Conservation (phyloP, 2,113 vertebrate species). For the cat (Felis catus) region DNA sequence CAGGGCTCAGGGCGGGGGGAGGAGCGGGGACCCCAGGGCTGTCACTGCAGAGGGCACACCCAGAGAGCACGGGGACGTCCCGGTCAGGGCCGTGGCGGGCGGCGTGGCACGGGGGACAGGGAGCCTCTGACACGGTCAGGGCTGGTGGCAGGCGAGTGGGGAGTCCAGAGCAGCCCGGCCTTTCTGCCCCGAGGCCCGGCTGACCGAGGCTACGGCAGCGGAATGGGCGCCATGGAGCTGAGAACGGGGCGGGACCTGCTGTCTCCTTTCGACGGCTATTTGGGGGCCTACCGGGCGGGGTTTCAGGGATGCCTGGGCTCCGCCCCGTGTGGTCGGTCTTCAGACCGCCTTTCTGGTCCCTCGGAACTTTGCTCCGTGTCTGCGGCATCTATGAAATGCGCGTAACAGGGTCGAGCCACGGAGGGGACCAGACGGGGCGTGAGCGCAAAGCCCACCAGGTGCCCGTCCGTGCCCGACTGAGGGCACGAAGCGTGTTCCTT, state of each 20-base stretch:
- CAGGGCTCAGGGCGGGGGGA: neutral
- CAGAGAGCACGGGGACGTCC: neutral
- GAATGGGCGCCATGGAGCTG: neutral
- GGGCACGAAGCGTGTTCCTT: neutral
- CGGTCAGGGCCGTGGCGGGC: neutral
- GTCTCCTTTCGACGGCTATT: too few species aligned
- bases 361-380: neutral
- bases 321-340: neutral
- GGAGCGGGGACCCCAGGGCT: neutral
- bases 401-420: neutral
- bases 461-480: fast-evolving
- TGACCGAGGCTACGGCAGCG: neutral
- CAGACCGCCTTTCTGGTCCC: neutral
- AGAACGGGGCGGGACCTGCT: too few species aligned
- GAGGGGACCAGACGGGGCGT: neutral
- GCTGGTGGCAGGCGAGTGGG: neutral
- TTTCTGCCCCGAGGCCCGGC: neutral
- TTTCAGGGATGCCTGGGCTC: neutral
- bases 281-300: neutral
- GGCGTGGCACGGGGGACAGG: fast-evolving
- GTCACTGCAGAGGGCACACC: neutral
- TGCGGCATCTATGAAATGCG: neutral
- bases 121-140: neutral
- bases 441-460: fast-evolving
- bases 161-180: neutral